Evolutionary conservation across 2,113 vertebrate genomes (phyloP).

Genomic region (Rhagologus leucostigma): DNA sequence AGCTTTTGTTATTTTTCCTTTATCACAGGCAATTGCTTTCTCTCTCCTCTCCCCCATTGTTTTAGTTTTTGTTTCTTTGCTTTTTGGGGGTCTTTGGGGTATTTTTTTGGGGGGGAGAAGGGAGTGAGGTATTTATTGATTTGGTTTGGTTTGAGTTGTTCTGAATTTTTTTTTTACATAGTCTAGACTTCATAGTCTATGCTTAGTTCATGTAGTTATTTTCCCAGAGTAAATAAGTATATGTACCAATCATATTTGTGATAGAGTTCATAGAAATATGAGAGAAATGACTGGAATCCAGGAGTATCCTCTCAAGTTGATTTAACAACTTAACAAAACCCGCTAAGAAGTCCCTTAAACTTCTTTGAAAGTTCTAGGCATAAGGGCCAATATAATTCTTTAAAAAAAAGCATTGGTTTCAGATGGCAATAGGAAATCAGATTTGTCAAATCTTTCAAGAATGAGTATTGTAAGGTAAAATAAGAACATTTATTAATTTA

Average conservation of each 20-base stretch:
- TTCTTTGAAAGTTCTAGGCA: not conserved
- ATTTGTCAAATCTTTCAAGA: not conserved
- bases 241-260: not conserved
- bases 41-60: rapidly evolving
- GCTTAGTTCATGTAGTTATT: not conserved
- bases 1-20: not conserved
- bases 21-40: not conserved
- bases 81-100: rapidly evolving
- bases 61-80: not conserved
- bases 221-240: not conserved
- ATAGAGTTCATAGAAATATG: not conserved
- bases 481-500: not conserved
- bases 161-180: not conserved
- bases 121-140: not conserved
- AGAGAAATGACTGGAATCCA: not conserved
- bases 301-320: not conserved
- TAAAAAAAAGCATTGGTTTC: not conserved
- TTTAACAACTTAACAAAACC: not conserved
- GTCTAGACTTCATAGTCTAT: no score
- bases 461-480: not conserved
- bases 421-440: not conserved
- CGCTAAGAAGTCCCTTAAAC: not conserved
- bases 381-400: not conserved
- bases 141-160: not conserved
- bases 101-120: rapidly evolving